Percentiles rank a stretch among this genome's conserved stretches.
These are phyloP conservation scores for Rhagonycha lutea DNA, from an alignment of 2,888 invertebrate genomes.

Conservation along the genomic window DNA sequence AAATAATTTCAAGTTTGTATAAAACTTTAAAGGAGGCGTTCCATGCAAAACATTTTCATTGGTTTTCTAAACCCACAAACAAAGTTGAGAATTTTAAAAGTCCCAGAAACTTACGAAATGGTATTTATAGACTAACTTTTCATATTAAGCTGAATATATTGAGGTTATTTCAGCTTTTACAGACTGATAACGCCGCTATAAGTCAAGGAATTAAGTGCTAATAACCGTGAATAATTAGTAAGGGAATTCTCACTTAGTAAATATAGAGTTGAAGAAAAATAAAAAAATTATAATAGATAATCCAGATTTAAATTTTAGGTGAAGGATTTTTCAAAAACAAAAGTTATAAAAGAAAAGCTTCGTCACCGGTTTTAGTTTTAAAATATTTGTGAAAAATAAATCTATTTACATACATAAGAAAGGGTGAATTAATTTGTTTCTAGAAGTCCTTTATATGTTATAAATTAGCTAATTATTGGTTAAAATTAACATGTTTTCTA, in stretches of 20 bases:
- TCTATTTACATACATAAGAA: no score
- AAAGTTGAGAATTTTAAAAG: constrained; percentile 23
- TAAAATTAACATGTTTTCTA: neutral
- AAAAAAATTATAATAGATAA: neutral
- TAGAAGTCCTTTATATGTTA: neutral
- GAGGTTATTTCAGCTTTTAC: constrained; percentile 25
- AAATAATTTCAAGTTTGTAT: constrained; percentile 15
- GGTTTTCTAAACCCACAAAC: constrained; percentile 18
- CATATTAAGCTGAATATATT: constrained; percentile 31
- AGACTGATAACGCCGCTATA: constrained; percentile 25
- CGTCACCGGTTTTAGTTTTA: no score
- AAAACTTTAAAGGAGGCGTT: constrained; percentile 15
- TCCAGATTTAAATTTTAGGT: neutral
- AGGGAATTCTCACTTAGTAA: constrained; percentile 14
- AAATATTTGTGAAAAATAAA: no score
- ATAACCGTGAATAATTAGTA: constrained; percentile 21
- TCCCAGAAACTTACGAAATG: constrained; percentile 19
- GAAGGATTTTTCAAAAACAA: neutral
- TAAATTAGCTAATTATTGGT: neutral
- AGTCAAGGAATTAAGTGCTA: constrained; percentile 25
- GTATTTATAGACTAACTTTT: constrained; percentile 32
- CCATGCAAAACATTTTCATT: constrained; percentile 21
- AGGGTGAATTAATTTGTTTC: neutral
- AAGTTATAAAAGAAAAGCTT: no score
- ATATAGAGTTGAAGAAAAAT: constrained; percentile 10